These are phyloP conservation scores for Choloepus didactylus DNA, from an alignment of 2,797 vertebrate species.

Conservation along the genomic window DNA sequence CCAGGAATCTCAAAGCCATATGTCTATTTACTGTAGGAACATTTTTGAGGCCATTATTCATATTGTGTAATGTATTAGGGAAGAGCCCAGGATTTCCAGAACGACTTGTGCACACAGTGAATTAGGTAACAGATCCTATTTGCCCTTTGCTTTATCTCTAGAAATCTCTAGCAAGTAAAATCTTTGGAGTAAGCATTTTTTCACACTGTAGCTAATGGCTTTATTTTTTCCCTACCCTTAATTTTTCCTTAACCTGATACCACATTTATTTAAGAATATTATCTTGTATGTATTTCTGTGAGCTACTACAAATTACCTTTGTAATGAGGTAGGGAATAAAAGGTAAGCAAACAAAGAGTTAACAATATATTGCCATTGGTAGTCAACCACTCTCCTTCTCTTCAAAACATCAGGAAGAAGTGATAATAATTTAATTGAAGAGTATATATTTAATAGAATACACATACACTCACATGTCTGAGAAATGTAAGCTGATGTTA, in stretches of 20 bases:
- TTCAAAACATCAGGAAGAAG: slow-evolving; percentile 56
- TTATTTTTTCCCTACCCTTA: slow-evolving; percentile 31
- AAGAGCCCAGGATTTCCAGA: background rate
- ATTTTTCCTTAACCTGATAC: slow-evolving; percentile 21
- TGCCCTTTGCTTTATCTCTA: slow-evolving; percentile 51
- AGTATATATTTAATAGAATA: background rate
- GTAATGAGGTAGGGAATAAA: slow-evolving; percentile 6
- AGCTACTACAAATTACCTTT: background rate
- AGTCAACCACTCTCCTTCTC: background rate
- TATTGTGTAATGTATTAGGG: background rate
- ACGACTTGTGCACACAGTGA: background rate
- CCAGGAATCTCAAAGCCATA: slow-evolving; percentile 47
- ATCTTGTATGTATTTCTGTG: background rate
- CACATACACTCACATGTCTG: background rate
- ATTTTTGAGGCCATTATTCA: background rate
- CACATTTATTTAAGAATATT: slow-evolving; percentile 20
- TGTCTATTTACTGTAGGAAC: slow-evolving; percentile 29
- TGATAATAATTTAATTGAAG: slow-evolving; percentile 29
- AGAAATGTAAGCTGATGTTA: slow-evolving; percentile 30
- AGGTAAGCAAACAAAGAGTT: slow-evolving; percentile 28
- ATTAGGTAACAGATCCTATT: background rate
- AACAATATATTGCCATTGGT: background rate
- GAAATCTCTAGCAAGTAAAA: slow-evolving; percentile 12
- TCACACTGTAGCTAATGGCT: background rate
- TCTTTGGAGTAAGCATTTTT: background rate